Conservation (phyloP, 2,113 vertebrate genomes). For the Ptilonorhynchus violaceus region DNA sequence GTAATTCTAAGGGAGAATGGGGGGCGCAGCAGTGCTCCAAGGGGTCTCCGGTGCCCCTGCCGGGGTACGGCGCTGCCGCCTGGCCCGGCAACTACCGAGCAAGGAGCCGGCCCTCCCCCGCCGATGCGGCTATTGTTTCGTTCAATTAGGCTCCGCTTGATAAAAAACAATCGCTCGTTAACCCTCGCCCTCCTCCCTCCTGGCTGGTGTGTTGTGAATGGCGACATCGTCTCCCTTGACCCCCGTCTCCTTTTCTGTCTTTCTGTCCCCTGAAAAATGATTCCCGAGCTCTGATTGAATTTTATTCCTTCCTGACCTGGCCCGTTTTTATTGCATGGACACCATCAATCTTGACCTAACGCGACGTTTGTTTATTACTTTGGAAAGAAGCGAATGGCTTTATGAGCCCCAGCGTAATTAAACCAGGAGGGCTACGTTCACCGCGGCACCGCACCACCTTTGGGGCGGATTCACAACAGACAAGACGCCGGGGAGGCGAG, state of each 20-base stretch:
- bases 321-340: conserved; percentile 77
- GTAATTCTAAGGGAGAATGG: background rate
- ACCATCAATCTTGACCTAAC: conserved; percentile 92
- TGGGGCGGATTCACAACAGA: background rate
- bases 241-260: conserved; percentile 76
- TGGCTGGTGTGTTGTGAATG: conserved; percentile 52
- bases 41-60: background rate
- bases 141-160: conserved; percentile 35
- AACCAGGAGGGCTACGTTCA: background rate
- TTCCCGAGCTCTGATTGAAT: conserved; percentile 82
- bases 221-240: conserved; percentile 77
- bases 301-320: conserved; percentile 88
- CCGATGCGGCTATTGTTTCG: background rate
- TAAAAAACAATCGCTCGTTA: conserved; percentile 50
- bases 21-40: background rate
- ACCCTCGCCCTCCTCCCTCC: background rate
- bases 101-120: background rate
- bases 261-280: conserved; percentile 87
- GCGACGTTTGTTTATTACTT: conserved; percentile 92
- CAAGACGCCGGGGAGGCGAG: background rate
- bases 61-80: background rate
- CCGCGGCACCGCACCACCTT: conserved; percentile 29
- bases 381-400: conserved; percentile 83
- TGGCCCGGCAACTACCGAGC: background rate
- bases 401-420: conserved; percentile 66